Percentiles rank a stretch among this genome's conserved stretches.
These are phyloP conservation scores for Agrochola lychnidis DNA, from an alignment of 2,888 invertebrate species.

Conservation along the genomic window DNA sequence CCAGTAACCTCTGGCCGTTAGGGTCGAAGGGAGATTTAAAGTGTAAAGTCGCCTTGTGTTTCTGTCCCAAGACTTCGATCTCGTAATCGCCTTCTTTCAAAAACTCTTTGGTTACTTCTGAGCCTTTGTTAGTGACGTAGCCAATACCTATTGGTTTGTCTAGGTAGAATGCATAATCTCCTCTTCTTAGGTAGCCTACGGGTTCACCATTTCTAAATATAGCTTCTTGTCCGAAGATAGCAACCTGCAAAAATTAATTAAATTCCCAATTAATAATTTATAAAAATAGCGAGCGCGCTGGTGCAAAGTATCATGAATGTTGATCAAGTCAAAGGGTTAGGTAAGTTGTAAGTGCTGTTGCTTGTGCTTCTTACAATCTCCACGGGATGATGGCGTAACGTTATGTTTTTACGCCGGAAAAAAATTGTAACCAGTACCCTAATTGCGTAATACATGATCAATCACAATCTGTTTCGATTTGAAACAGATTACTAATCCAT, in stretches of 20 bases:
- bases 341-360: not conserved
- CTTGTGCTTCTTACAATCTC: not conserved
- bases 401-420: not conserved
- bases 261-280: not conserved
- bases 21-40: constrained; percentile 96
- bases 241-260: constrained; percentile 83
- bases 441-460: too few species aligned
- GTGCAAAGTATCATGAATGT: not conserved
- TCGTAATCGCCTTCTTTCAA: constrained; percentile 94
- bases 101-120: constrained; percentile 92
- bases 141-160: constrained; percentile 91
- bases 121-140: constrained; percentile 91
- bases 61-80: constrained; percentile 95
- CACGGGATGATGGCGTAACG: not conserved
- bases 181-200: constrained; percentile 95
- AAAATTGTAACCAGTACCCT: not conserved
- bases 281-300: not conserved
- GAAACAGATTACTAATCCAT: too few species aligned
- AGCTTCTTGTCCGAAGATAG: constrained; percentile 96
- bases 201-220: constrained; percentile 94
- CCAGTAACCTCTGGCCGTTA: constrained; percentile 93
- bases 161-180: constrained; percentile 93
- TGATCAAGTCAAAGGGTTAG: not conserved
- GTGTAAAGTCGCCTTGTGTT: constrained; percentile 93
- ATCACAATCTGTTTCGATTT: too few species aligned